phyloP scores from a whole-genome alignment of 2,797 vertebrate species.

The Remorina albescens region DNA sequence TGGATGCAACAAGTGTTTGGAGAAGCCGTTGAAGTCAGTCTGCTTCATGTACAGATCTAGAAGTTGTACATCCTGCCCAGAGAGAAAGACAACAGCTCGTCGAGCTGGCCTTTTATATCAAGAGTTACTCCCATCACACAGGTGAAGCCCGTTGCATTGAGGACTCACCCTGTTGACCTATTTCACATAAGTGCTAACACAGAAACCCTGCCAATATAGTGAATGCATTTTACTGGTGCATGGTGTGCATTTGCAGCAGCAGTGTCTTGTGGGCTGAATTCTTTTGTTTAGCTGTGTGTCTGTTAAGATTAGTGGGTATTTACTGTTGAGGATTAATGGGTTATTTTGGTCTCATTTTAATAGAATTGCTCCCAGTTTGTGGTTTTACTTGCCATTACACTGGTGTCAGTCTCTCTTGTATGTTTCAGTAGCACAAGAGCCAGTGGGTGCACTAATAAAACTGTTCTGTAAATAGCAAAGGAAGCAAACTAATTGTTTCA shows the following conservation, averaged over 20 bases:
- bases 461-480: constrained; percentile 1
- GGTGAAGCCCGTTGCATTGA: neutral
- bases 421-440: neutral
- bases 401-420: neutral
- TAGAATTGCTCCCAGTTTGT: constrained; percentile 38
- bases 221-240: neutral
- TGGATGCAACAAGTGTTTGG: neutral
- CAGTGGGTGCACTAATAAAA: constrained; percentile 1
- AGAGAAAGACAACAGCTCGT: neutral
- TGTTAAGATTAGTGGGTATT: constrained; percentile 47
- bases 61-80: neutral
- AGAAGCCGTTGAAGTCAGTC: neutral
- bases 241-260: constrained; percentile 6
- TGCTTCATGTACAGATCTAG: neutral
- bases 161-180: neutral
- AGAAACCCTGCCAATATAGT: neutral
- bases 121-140: neutral
- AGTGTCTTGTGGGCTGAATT: constrained; percentile 23
- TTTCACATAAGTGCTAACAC: neutral
- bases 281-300: constrained; percentile 41
- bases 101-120: neutral
- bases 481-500: neutral
- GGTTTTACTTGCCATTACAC: constrained; percentile 15
- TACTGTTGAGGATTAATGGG: constrained; percentile 43
- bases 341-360: constrained; percentile 51